phyloP scores from a whole-genome alignment of 2,113 vertebrate genomes.

The Cyrtonyx montezumae region DNA sequence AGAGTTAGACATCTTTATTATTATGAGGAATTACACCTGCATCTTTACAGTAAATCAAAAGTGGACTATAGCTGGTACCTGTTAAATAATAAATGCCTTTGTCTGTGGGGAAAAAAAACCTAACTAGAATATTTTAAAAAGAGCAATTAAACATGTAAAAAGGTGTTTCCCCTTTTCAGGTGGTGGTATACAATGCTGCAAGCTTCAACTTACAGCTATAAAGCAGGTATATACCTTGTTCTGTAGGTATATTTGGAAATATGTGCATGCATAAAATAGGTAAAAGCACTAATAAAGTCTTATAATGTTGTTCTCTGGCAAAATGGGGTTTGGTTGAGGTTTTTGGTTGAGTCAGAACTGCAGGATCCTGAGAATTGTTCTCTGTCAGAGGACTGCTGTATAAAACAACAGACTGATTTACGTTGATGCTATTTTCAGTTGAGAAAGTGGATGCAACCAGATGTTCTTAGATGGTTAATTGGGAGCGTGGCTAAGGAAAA shows the following conservation, averaged over 20 bases:
- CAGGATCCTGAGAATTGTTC: not conserved
- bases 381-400: not conserved
- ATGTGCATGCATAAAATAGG: fast-evolving
- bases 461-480: conserved; percentile 10
- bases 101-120: not conserved
- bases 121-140: not conserved
- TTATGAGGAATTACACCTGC: not conserved
- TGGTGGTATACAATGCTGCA: not conserved
- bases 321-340: not conserved
- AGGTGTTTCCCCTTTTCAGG: not conserved
- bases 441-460: not conserved
- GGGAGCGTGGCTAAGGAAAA: conserved; percentile 21
- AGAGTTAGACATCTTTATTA: not conserved
- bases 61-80: not conserved
- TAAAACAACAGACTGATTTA: not conserved
- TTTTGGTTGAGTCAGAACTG: not conserved
- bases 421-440: not conserved
- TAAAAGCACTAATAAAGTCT: not conserved
- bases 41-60: not conserved
- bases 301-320: not conserved
- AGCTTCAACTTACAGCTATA: not conserved
- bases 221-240: not conserved
- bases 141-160: not conserved
- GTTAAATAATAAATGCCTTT: not conserved
- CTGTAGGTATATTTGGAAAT: not conserved